Evolutionary conservation across 2,888 invertebrate genomes (phyloP).

Genomic region (Alsophila aescularia): DNA sequence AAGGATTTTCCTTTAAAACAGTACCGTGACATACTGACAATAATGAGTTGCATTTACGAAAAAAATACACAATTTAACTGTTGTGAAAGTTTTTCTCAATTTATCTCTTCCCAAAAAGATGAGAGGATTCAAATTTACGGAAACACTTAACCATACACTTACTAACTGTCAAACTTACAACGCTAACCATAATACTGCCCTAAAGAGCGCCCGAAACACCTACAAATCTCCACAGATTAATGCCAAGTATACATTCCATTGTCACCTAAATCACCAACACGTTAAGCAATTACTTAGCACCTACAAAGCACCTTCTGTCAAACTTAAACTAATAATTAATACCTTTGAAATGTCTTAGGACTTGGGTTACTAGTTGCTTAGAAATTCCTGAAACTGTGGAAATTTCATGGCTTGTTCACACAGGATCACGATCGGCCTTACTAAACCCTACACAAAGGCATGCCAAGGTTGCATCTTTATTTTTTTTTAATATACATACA

Average conservation of each 20-base stretch:
- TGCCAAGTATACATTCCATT: conserved; percentile 17
- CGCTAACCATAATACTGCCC: conserved; percentile 14
- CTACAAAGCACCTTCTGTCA: conserved; percentile 30
- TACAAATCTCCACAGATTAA: conserved; percentile 19
- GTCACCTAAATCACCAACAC: conserved; percentile 23
- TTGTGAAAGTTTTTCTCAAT: no score
- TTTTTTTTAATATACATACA: no score
- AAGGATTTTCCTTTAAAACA: no score
- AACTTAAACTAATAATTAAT: conserved; percentile 26
- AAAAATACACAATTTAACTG: no score
- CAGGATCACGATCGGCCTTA: no score
- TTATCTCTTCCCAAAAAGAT: no score
- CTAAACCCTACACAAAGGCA: no score
- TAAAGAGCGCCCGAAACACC: conserved; percentile 1
- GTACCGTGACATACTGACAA: no score
- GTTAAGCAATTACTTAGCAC: conserved; percentile 23
- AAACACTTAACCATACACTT: not conserved
- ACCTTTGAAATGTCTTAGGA: conserved; percentile 12
- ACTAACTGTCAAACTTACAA: conserved; percentile 21
- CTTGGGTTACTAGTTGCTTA: conserved; percentile 5
- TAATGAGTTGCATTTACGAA: no score
- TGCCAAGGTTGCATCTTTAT: no score
- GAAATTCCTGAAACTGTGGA: not conserved
- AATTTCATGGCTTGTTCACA: no score
- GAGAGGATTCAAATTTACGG: no score